Evolutionary conservation across 2,113 vertebrate genomes (phyloP), one percentile per base, ranked within the genome.

Genomic region (Siniperca chuatsi): DNA sequence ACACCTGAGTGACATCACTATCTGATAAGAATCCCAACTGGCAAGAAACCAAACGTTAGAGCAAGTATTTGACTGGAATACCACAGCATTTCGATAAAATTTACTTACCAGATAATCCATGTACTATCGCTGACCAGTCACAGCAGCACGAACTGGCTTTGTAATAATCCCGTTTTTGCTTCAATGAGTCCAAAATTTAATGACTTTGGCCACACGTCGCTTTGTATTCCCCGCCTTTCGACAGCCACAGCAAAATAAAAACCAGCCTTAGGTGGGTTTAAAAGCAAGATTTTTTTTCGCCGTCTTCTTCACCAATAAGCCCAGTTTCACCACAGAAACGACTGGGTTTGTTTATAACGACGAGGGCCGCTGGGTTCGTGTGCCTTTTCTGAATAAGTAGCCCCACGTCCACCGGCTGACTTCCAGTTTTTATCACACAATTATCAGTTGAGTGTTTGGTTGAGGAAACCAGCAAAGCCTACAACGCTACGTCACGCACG

Each of bases 101-200:
- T 50, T 50, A 92, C 95, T 93, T 73, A 96, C 95, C 95, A 96
- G 93, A 94, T 96, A 96, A 95, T 96, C 95, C 95, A 96, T 96
- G 95, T 92, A 93, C 94, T 90, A 85, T 78, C 87, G 82, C 79
- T 81, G 84, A 55, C 78, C 84, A 76, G 90, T 55, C 85, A 89
- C 93, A 88, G 90, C 84, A 86, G 77, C 86, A 83, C 75, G 79
- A 84, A 70, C 81, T 74, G 71, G 75, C 75, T 83, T 80, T 52
- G 67, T 25, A 67, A 37, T 79, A 82, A 75, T 85, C 80, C 91
- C 82, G 85, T 86, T 73, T 87, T 70, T 60, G 76, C 77, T 64
- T 76, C 29, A 62, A 5, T 35, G 48, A 75, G 65, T 83, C 76
- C 79, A 75, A 89, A 88, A 83, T 68, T 2, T 70, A 37, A 60